These are phyloP conservation scores for Diadophis punctatus DNA, from an alignment of 2,113 vertebrate genomes.

Conservation along the genomic window DNA sequence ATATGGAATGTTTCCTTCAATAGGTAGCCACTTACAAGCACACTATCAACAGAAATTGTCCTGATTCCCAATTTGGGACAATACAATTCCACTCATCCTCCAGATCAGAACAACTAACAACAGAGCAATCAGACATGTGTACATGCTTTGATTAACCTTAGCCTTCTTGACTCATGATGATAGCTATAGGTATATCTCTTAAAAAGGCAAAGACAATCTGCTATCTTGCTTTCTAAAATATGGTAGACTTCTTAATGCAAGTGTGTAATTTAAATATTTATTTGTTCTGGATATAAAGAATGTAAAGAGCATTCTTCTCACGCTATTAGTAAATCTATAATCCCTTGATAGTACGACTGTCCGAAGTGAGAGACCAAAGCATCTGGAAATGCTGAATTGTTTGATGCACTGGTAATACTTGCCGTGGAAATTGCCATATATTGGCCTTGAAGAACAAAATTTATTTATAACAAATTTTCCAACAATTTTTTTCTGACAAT, in stretches of 20 bases:
- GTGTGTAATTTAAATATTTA: not conserved
- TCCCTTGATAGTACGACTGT: not conserved
- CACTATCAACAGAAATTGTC: constrained; percentile 22
- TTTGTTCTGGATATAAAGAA: not conserved
- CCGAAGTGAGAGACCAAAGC: not conserved
- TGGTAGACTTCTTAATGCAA: not conserved
- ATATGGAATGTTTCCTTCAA: constrained; percentile 29
- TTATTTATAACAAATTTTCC: not conserved
- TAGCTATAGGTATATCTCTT: constrained; percentile 23
- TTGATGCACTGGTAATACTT: not conserved
- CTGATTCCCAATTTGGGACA: not conserved
- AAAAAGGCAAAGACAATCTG: not conserved
- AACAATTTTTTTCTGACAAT: not conserved
- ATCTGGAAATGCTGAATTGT: not conserved
- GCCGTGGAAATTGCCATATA: not conserved
- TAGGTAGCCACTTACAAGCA: constrained; percentile 53
- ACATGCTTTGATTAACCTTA: constrained; percentile 42
- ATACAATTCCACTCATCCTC: constrained; percentile 3
- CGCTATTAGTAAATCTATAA: not conserved
- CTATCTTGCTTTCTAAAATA: not conserved
- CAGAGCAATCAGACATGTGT: constrained; percentile 32
- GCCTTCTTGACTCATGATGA: constrained; percentile 35
- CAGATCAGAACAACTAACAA: not conserved
- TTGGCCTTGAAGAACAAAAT: not conserved
- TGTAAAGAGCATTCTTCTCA: not conserved